Evolutionary conservation across 2,797 vertebrate species (phyloP), one percentile per base, ranked within the genome.

Genomic region (Schizopygopsis malacanthus): DNA sequence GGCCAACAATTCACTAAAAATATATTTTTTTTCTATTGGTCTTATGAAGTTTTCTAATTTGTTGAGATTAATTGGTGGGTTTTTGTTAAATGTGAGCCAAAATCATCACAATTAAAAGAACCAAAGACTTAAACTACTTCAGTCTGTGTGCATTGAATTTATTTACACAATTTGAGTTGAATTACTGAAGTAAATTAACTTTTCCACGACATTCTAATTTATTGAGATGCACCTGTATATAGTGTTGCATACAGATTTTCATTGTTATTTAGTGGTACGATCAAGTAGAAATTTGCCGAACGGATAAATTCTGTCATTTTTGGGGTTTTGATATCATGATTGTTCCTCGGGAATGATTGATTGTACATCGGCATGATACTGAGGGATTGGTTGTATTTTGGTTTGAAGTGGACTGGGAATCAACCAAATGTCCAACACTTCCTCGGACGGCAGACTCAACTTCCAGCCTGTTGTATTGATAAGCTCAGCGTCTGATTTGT

Each of bases 401-500:
- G 45, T 84, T 67, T 83, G 47, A 77, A 56, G 56, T 59, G 61
- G 54, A 67, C 25, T 56, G 69, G 33, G 63, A 83, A 80, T 81
- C 86, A 77, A 52, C n/a, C 82, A 86, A 59, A 85, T 28, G 39
- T 73, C 78, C 15, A 79, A 61, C 33, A 13, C 69, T 88, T 86
- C 81, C 86, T 43, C 8, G 3, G 7, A 65, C 75, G 50, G 73
- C 75, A 77, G 56, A 76, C 63, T 37, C 52, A 54, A 22, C 59
- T 82, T 69, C 82, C 63, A 61, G 47, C 63, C 76, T 81, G 72
- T 70, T 65, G 43, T 47, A 28, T 33, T 61, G 39, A 37, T 65
- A 13, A 81, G 73, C 67, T 73, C 77, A 8, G 8, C 13, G 78
- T 87, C 80, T 86, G 59, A 85, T 77, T 92, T 91, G 89, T 90